phyloP scores from a whole-genome alignment of 1,140 invertebrate species.

The Penaeus japonicus region DNA sequence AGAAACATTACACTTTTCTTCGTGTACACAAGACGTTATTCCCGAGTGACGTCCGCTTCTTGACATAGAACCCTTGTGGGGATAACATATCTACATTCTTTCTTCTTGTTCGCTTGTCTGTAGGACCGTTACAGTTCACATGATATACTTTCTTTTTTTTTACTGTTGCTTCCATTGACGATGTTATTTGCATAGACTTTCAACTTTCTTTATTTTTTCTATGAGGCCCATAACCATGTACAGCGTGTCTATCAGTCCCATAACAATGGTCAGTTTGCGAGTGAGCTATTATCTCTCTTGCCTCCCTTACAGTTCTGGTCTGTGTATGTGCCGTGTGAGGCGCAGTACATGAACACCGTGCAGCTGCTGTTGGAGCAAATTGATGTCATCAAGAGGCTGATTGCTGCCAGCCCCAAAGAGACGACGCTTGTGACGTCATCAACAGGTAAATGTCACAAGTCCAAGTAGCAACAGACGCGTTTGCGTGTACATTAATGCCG shows the following conservation, averaged over 20 bases:
- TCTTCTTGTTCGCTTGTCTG: too few relatives aligned
- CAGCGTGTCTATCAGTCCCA: not conserved
- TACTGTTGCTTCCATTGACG: too few relatives aligned
- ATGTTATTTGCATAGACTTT: too few relatives aligned
- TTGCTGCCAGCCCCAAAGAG: slow-evolving; percentile 79
- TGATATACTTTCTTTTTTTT: too few relatives aligned
- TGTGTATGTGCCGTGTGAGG: slow-evolving; percentile 83
- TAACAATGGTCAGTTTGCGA: too few relatives aligned
- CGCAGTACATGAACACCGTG: slow-evolving; percentile 64
- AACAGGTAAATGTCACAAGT: not conserved
- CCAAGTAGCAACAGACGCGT: not conserved
- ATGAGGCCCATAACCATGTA: not conserved
- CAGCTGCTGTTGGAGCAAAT: slow-evolving; percentile 85
- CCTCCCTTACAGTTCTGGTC: slow-evolving; percentile 85
- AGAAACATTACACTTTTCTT: too few relatives aligned
- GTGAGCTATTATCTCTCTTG: not conserved
- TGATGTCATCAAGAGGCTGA: slow-evolving; percentile 83
- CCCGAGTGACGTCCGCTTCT: too few relatives aligned
- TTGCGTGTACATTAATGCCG: not conserved
- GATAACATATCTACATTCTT: too few relatives aligned
- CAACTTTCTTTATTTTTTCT: too few relatives aligned
- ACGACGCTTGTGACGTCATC: slow-evolving; percentile 76
- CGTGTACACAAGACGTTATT: too few relatives aligned
- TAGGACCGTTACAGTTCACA: too few relatives aligned
- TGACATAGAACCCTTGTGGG: too few relatives aligned